phyloP scores from a whole-genome alignment of 30 jellyfish, hydroid and myxozoan species.

The Chrysaora quinquecirrha region DNA sequence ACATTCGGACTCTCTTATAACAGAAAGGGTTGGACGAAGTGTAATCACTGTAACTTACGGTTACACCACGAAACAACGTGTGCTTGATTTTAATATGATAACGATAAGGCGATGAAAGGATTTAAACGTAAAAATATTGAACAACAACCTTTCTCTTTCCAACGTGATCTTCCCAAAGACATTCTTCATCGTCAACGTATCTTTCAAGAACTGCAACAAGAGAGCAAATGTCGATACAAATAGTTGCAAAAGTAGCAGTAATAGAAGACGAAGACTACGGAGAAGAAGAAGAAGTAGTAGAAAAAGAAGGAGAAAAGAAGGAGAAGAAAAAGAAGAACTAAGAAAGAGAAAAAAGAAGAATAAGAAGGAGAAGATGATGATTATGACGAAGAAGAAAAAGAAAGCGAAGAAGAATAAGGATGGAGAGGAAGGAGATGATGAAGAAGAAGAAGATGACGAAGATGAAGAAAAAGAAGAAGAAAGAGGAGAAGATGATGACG shows the following conservation, averaged over 20 bases:
- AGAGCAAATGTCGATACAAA: too few species aligned
- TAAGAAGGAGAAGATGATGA: neutral
- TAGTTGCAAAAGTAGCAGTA: neutral
- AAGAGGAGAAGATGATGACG: too few species aligned
- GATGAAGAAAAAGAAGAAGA: too few species aligned
- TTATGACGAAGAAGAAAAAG: neutral
- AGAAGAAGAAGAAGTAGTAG: neutral
- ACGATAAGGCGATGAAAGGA: too few species aligned
- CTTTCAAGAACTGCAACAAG: slow-evolving; percentile 54
- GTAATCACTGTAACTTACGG: too few species aligned
- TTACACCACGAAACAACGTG: too few species aligned
- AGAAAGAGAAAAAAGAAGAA: neutral
- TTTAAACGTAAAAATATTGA: too few species aligned
- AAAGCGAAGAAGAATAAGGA: neutral
- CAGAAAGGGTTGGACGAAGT: too few species aligned
- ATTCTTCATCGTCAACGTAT: slow-evolving; percentile 71
- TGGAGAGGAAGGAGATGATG: too few species aligned
- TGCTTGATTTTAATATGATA: too few species aligned
- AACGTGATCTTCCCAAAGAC: slow-evolving; percentile 65
- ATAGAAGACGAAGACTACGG: neutral
- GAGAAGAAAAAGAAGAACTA: neutral
- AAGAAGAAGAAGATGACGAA: too few species aligned
- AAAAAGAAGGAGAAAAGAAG: neutral
- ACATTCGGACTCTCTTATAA: too few species aligned
- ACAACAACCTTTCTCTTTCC: slow-evolving; percentile 75